Conservation (phyloP, 2,113 vertebrate genomes). For the Sigmodon hispidus region DNA sequence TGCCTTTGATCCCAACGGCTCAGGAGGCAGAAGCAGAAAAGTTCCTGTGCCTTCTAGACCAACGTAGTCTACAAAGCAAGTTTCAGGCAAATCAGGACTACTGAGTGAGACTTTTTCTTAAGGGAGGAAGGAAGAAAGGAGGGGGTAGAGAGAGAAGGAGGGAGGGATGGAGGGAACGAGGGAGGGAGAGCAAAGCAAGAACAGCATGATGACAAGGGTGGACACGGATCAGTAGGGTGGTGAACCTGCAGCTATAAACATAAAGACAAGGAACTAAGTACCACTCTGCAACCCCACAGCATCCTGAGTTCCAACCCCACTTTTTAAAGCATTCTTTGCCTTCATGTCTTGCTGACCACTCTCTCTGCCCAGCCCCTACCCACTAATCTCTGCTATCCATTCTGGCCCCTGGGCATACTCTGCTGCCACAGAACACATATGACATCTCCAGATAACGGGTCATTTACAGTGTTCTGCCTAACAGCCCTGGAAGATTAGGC, state of each 20-base stretch:
- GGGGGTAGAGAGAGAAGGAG: too few relatives aligned
- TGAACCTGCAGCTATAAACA: not conserved
- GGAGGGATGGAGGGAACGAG: too few relatives aligned
- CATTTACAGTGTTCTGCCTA: not conserved
- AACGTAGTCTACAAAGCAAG: not conserved
- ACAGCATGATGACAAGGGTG: not conserved
- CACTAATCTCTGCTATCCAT: not conserved
- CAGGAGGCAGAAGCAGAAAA: not conserved
- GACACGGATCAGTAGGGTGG: not conserved
- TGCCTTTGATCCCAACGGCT: not conserved
- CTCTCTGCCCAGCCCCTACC: not conserved
- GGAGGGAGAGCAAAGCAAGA: not conserved
- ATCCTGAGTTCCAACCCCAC: not conserved
- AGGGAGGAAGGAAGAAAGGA: not conserved
- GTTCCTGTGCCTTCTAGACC: not conserved
- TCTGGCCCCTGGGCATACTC: not conserved
- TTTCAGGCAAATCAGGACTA: not conserved
- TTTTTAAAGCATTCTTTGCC: not conserved
- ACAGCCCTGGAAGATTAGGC: not conserved
- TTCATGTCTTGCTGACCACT: not conserved
- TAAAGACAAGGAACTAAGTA: not conserved
- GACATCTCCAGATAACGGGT: not conserved
- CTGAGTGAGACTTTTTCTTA: not conserved
- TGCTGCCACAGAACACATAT: not conserved
- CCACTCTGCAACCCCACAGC: not conserved